Percentiles rank a stretch among this genome's conserved stretches.
These are phyloP conservation scores for Mellilla xanthometata DNA, from an alignment of 2,888 invertebrate genomes.

Conservation along the genomic window DNA sequence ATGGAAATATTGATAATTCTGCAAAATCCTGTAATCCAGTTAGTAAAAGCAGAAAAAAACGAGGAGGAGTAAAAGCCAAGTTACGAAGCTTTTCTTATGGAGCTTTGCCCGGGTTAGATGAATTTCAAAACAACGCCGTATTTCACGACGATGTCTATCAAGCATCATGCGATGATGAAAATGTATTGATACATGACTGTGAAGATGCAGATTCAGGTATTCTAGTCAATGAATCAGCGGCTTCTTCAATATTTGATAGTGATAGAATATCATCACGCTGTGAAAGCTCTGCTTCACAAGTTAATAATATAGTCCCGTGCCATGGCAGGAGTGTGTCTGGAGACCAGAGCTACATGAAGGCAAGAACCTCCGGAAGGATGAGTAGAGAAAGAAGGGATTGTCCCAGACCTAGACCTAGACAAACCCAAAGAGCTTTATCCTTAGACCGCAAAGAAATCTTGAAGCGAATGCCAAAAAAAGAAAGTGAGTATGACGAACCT, in stretches of 20 bases:
- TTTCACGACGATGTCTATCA: slow-evolving; percentile 84
- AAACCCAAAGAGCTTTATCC: slow-evolving; percentile 78
- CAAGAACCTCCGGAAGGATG: slow-evolving; percentile 64
- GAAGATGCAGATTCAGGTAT: slow-evolving; percentile 91
- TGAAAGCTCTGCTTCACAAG: slow-evolving; percentile 78
- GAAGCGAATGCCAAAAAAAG: slow-evolving; percentile 71
- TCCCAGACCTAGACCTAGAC: slow-evolving; percentile 58
- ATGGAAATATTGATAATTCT: slow-evolving; percentile 51
- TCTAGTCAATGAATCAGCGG: slow-evolving; percentile 87
- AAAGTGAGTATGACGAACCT: slow-evolving; percentile 63
- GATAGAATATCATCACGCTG: slow-evolving; percentile 78
- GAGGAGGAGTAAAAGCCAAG: slow-evolving; percentile 74
- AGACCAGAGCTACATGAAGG: slow-evolving; percentile 68
- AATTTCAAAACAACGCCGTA: slow-evolving; percentile 84
- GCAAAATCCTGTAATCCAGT: slow-evolving; percentile 55
- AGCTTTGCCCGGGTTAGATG: slow-evolving; percentile 87
- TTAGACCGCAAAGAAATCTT: slow-evolving; percentile 81
- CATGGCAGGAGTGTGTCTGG: slow-evolving; percentile 77
- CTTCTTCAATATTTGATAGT: slow-evolving; percentile 84
- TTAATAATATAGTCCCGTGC: slow-evolving; percentile 58
- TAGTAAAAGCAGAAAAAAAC: slow-evolving; percentile 65
- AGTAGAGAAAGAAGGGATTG: slow-evolving; percentile 66
- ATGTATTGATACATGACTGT: slow-evolving; percentile 81
- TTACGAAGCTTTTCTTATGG: slow-evolving; percentile 89
- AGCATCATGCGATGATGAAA: slow-evolving; percentile 77